Evolutionary conservation across 2,797 vertebrate species (phyloP), one percentile per base, ranked within the genome.

Genomic region (Nannoperca obscura): DNA sequence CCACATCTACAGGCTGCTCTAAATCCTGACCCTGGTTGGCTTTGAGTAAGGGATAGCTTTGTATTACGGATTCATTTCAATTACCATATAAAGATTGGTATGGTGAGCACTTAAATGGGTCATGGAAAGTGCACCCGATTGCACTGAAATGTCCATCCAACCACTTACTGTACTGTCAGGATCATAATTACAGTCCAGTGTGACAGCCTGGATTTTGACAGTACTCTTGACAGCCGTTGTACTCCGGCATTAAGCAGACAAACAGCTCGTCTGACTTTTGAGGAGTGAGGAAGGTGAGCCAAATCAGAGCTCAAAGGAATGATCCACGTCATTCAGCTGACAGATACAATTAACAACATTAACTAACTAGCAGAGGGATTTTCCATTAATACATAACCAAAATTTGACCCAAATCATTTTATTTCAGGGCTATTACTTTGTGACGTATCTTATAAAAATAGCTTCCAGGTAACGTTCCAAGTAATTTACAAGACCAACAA

Each of bases 161-260:
- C 19, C 22, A 34, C 57, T 49, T 3, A 9, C 62, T 55, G 32
- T 20, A 34, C 61, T 63, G 50, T 64, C 68, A 63, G 52, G 20
- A 76, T 76, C 62, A 49, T 64, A 50, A 77, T 74, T 27, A 49
- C 59, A 20, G 44, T 57, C 27, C 34, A 47, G 42, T 67, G 46
- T 71, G 62, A 66, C 76, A 53, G 46, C 36, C 44, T 68, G 36
- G 34, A 44, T 47, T 40, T 40, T 77, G 63, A 77, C 50, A 40
- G 53, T 22, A 3, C 9, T 67, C 47, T 32, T 66, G 62, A 67
- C 57, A 66, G 47, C 40, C 5, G 2, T 24, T 10, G n/a, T 42
- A 17, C 68, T 70, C 46, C 9, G 14, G 4, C 44, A 68, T 36
- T 22, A 71, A 46, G 32, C 34, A 22, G 61, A 71, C 42, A 72